Evolutionary conservation across 2,113 vertebrate species (phyloP).

Genomic region (Mastomys coucha): DNA sequence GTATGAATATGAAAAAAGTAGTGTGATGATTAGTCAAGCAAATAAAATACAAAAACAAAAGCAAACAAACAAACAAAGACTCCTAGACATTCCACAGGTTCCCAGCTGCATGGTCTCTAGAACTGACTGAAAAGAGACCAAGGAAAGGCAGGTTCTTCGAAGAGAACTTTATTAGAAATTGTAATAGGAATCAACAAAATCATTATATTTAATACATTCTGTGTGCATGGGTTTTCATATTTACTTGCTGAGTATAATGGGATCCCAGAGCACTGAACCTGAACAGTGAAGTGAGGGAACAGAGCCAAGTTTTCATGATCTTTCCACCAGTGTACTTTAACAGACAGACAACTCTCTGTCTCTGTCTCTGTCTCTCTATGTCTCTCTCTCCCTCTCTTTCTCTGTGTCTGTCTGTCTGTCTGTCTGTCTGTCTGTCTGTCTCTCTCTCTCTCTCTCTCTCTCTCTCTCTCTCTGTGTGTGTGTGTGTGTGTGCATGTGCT

Average conservation of each 20-base stretch:
- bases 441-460: too few species aligned
- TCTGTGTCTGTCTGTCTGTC: neutral
- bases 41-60: neutral
- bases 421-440: neutral
- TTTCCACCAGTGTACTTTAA: neutral
- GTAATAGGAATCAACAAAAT: neutral
- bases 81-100: neutral
- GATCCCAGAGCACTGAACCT: neutral
- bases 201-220: neutral
- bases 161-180: neutral
- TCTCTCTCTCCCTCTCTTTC: too few species aligned
- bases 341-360: too few species aligned
- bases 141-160: neutral
- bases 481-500: neutral
- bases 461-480: too few species aligned
- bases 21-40: neutral
- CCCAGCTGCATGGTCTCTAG: neutral
- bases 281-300: neutral
- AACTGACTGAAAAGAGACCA: neutral
- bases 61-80: neutral
- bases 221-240: neutral
- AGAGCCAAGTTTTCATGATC: neutral
- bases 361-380: too few species aligned
- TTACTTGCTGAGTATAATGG: neutral
- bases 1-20: neutral